Evolutionary conservation across 2,113 vertebrate genomes (phyloP).

Genomic region (Rousettus leschenaultii): DNA sequence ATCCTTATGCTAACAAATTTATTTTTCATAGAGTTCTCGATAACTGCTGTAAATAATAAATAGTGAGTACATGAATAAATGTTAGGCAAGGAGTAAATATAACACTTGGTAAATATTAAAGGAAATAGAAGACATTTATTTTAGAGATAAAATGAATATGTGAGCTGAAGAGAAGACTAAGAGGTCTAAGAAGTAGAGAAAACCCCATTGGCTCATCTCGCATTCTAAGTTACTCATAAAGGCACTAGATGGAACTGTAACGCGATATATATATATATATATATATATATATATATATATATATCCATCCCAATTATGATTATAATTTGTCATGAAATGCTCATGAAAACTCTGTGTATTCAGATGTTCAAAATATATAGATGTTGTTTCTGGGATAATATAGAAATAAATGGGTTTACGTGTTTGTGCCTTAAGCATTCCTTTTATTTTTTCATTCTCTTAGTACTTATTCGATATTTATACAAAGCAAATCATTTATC

Average conservation of each 20-base stretch:
- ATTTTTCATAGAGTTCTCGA: background rate
- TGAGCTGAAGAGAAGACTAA: background rate
- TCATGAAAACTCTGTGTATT: background rate
- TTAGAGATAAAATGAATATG: background rate
- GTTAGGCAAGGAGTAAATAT: background rate
- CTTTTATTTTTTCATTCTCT: background rate
- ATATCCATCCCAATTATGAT: background rate
- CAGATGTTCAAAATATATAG: background rate
- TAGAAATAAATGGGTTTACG: background rate
- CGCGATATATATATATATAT: no score
- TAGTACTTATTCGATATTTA: background rate
- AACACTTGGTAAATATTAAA: background rate
- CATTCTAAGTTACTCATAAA: background rate
- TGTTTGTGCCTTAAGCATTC: background rate
- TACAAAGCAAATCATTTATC: background rate
- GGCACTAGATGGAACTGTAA: background rate
- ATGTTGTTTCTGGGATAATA: background rate
- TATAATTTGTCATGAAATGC: background rate
- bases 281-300: background rate
- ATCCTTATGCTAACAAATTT: background rate
- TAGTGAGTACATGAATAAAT: background rate
- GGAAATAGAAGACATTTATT: background rate
- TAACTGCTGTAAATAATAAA: background rate
- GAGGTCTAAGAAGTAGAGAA: background rate
- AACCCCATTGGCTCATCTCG: background rate